Base-by-base conservation (phyloP, 2,797 vertebrate genomes). In the Tiaroga cobitis region DNA sequence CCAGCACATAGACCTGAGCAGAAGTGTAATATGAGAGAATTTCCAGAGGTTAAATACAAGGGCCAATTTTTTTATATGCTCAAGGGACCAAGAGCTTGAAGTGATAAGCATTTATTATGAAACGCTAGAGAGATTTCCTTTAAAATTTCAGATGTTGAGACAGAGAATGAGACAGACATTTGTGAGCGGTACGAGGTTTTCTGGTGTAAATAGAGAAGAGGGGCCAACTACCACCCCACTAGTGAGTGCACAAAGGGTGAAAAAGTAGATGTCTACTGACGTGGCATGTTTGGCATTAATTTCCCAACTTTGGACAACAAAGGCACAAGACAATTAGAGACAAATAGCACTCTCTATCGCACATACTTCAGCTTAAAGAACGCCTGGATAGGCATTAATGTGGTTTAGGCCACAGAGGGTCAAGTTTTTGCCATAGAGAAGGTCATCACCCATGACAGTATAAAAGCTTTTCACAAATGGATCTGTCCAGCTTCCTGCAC, bases 391-490 rank as follows among this genome's bases (percentile, higher is more conserved):
- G 74, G 51, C n/a, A 1, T n/a, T 78, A 43, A 70, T 84, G 37
- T 70, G 63, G 26, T 34, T 26, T 78, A 59, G 63, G 75, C 19
- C 63, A 84, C 26, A 37, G 8, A 78, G 65, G 75, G 75, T 78
- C 65, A 84, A 70, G 49, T 69, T 78, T 84, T 59, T 32, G 37
- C 75, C 37, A 77, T 46, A 84, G 37, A 84, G 49, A 84, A 78
- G 65, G 65, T 79, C 83, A 79, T 59, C 63, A 84, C 83, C 65
- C 21, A 68, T 79, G 19, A 49, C 49, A 46, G 49, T 59, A 84
- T 78, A 34, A 84, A 81, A 81, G 84, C 70, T 80, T 85, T 85
- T 61, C 43, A 80, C 78, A 81, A 85, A 80, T 74, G 41, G 70
- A 81, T 81, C 69, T 51, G 56, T 80, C 56, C 56, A 18, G 56